Percentiles rank a stretch among this genome's conserved stretches.
Conservation (phyloP, 2,113 vertebrate genomes). For the Cyanoderma ruficeps region DNA sequence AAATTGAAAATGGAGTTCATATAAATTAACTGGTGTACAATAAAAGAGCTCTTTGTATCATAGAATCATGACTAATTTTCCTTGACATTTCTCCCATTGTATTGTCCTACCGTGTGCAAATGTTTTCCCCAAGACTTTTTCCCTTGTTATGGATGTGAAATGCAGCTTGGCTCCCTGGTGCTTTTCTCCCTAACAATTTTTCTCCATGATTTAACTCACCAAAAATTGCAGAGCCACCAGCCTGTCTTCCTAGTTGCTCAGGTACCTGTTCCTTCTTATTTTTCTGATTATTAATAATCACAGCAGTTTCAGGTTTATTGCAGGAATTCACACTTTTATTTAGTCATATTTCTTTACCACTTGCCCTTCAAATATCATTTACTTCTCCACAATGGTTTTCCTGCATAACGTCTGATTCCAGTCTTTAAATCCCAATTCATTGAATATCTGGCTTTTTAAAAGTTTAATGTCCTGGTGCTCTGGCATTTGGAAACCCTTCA, state of each 20-base stretch:
- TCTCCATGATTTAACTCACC: background rate
- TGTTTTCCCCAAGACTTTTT: background rate
- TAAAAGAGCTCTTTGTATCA: background rate
- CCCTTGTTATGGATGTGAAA: background rate
- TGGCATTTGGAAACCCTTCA: constrained; percentile 41
- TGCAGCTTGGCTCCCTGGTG: background rate
- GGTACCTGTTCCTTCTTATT: background rate
- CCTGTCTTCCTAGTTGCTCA: background rate
- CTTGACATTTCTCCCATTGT: background rate
- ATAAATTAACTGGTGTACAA: background rate
- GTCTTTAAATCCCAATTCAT: constrained; percentile 18
- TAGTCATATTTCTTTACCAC: background rate
- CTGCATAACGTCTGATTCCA: background rate
- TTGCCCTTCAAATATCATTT: constrained; percentile 35
- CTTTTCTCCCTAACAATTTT: background rate
- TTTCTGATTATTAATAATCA: background rate
- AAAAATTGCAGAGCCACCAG: background rate
- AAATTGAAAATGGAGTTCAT: background rate
- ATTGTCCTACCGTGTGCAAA: background rate
- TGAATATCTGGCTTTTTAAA: background rate
- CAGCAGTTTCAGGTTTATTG: constrained; percentile 22
- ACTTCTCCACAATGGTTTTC: constrained; percentile 16
- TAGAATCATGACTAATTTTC: background rate
- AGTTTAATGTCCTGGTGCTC: background rate
- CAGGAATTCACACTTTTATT: constrained; percentile 10